Base-by-base conservation (phyloP, 2,797 vertebrate species). In the Poeciliopsis paucimaculata region DNA sequence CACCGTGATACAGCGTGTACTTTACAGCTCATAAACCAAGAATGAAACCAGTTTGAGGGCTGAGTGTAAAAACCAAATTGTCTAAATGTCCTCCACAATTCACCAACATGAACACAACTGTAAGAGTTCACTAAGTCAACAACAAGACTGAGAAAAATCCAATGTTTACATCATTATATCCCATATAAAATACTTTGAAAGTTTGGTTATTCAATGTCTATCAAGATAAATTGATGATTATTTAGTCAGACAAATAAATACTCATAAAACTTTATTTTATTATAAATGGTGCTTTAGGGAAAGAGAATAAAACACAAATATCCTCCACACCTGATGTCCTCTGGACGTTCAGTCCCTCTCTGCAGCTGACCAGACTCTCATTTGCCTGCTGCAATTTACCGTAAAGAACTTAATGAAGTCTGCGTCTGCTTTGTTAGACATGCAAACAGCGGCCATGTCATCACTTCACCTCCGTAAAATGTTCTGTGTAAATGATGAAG, bases 311-410 rank as follows among this genome's bases (percentile, higher is more conserved):
- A 57, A 57, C 12, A 28, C n/a, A 28, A 31, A 31, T 28, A 6
- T 5, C n/a, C n/a, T 6, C 60, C 31, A 15, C 9, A 5, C 60
- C 62, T 64, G 62, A 20, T 36, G 16, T 39, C 31, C 18, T 0
- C 62, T 23, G 31, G 8, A 20, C 1, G 31, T 10, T 4, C 62
- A 36, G 34, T 36, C 62, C 5, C 20, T 36, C 5, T 10, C 62
- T 20, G 34, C 62, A 66, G 18, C 34, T 23, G 62, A 66, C 3
- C 34, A 4, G 62, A 66, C 62, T 66, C 62, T 39, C 18, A 66
- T 66, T 66, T 66, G 62, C 34, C 18, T 66, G 16, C 62, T 66
- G 62, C 62, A 66, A 66, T 66, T 39, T 39, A 66, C 31, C 62
- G 62, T 66, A 23, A 66, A 66, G 34, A 20, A 66, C 16, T 10